These are phyloP conservation scores for Pelmatolapia mariae DNA, from an alignment of 2,113 vertebrate species.

Conservation along the genomic window DNA sequence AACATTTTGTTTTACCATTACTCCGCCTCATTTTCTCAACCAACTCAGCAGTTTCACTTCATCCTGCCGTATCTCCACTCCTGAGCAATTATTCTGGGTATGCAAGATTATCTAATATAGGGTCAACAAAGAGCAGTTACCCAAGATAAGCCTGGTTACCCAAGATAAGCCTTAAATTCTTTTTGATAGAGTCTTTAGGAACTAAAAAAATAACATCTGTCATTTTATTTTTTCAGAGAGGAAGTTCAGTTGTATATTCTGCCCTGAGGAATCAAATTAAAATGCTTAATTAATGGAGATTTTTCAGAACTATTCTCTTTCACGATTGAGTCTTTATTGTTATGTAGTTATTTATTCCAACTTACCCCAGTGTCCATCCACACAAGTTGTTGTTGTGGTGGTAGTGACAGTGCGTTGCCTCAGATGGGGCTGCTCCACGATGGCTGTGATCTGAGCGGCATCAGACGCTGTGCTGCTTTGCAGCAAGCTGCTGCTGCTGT, in stretches of 20 bases:
- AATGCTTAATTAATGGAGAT: not conserved
- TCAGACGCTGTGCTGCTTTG: conserved; percentile 29
- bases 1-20: not conserved
- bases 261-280: not conserved
- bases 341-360: not conserved
- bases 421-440: conserved; percentile 78
- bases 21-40: not conserved
- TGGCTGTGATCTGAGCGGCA: conserved; percentile 53
- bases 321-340: not conserved
- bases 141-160: accelerated
- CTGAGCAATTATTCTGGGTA: not conserved
- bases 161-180: not conserved
- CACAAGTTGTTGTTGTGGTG: conserved; percentile 61
- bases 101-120: not conserved
- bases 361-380: conserved; percentile 85
- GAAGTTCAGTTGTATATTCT: not conserved
- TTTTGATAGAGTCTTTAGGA: not conserved
- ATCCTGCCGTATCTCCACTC: accelerated
- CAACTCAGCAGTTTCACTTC: not conserved
- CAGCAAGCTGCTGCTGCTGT: conserved; percentile 35
- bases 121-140: not conserved
- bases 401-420: conserved; percentile 71
- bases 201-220: not conserved
- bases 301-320: not conserved
- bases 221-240: not conserved